These are phyloP conservation scores for Hecatera dysodea DNA, from an alignment of 2,888 invertebrate species.

Conservation along the genomic window DNA sequence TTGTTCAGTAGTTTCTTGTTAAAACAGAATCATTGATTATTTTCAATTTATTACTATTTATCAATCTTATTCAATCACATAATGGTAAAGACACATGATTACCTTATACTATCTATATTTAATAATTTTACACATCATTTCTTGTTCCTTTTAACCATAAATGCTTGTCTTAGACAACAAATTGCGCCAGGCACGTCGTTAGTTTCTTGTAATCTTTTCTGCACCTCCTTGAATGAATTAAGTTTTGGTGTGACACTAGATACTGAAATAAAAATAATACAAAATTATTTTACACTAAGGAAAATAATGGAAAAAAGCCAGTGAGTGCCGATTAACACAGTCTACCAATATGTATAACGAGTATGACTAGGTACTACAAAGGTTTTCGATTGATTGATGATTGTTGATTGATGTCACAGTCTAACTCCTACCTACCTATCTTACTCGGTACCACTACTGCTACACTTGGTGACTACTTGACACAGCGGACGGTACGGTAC, in stretches of 20 bases:
- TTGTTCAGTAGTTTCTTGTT: no score
- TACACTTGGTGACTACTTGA: no score
- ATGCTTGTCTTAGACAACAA: constrained; percentile 80
- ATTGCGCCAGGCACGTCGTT: constrained; percentile 84
- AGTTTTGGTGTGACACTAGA: constrained; percentile 79
- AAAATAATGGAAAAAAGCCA: background rate
- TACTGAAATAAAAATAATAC: constrained; percentile 75
- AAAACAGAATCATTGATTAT: no score
- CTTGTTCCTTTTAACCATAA: constrained; percentile 69
- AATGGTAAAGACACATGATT: constrained; percentile 1
- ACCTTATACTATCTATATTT: constrained; percentile 12
- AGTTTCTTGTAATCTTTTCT: constrained; percentile 77
- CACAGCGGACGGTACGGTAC: no score
- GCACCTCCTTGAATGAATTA: constrained; percentile 75
- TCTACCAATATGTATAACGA: no score
- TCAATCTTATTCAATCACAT: background rate
- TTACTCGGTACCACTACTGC: no score
- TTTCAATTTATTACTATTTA: background rate
- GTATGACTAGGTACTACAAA: no score
- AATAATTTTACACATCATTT: constrained; percentile 42
- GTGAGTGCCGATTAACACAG: no score
- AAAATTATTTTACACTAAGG: background rate
- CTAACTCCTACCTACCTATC: no score
- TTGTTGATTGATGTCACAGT: no score
- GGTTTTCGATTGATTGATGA: no score